phyloP scores from a whole-genome alignment of 1,140 invertebrate genomes.

The Helicoverpa armigera region DNA sequence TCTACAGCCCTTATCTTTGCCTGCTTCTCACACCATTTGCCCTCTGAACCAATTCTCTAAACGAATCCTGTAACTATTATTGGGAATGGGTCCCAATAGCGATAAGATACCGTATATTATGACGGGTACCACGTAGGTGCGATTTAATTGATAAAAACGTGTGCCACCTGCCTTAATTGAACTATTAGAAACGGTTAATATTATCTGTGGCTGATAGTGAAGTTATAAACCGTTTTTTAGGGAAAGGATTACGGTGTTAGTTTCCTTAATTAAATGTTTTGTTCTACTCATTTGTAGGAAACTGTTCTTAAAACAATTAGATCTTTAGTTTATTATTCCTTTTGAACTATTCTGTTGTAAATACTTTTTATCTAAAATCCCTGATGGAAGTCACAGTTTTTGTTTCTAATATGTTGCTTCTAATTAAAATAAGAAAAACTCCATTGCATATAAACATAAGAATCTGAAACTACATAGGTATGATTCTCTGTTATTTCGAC shows the following conservation, averaged over 20 bases:
- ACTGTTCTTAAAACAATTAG: background rate
- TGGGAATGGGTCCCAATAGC: slow-evolving; percentile 62
- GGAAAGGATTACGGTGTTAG: slow-evolving; percentile 19
- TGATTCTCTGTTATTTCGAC: too few relatives aligned
- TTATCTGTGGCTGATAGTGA: slow-evolving; percentile 38
- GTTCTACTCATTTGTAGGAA: slow-evolving; percentile 5
- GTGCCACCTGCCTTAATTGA: slow-evolving; percentile 51
- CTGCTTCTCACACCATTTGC: slow-evolving; percentile 58
- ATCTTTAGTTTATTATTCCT: background rate
- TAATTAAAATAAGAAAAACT: too few relatives aligned
- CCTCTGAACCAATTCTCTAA: slow-evolving; percentile 65
- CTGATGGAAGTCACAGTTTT: too few relatives aligned
- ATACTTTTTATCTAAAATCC: background rate
- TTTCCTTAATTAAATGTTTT: slow-evolving; percentile 32
- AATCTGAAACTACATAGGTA: too few relatives aligned
- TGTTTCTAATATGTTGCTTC: too few relatives aligned
- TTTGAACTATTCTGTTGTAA: background rate
- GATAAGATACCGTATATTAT: slow-evolving; percentile 71
- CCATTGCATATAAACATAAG: too few relatives aligned
- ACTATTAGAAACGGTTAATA: slow-evolving; percentile 56
- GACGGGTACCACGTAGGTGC: slow-evolving; percentile 49
- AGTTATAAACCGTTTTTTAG: slow-evolving; percentile 34
- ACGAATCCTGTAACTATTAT: slow-evolving; percentile 64
- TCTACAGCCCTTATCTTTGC: slow-evolving; percentile 59
- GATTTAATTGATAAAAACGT: slow-evolving; percentile 56